These are phyloP conservation scores for Capreolus pygargus DNA, from an alignment of 2,113 vertebrate genomes.

Conservation along the genomic window DNA sequence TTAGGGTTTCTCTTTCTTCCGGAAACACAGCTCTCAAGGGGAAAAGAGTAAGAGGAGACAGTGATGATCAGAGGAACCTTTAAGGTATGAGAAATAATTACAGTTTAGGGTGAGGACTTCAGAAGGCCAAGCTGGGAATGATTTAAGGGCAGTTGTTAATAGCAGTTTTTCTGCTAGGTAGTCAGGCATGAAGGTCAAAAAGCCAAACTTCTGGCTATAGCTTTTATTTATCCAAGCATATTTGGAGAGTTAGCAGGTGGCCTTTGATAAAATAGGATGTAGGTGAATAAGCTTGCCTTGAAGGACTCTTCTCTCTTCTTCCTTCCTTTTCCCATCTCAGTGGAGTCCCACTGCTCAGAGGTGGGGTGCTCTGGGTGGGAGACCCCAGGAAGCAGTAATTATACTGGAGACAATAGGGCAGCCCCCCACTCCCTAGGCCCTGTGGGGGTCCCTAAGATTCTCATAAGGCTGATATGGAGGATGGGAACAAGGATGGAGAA, in stretches of 20 bases:
- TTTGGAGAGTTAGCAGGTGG: slow-evolving; percentile 7
- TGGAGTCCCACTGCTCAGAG: neutral
- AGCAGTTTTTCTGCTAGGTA: slow-evolving; percentile 29
- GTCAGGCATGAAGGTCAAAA: slow-evolving; percentile 52
- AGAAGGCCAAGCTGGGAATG: slow-evolving; percentile 30
- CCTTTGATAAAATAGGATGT: slow-evolving; percentile 1
- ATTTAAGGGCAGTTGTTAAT: slow-evolving; percentile 53
- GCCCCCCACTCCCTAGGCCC: fast-evolving
- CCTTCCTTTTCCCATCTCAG: neutral
- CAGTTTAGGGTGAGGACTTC: neutral
- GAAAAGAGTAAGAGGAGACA: neutral
- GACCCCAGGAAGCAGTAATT: neutral
- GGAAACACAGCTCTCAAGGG: neutral
- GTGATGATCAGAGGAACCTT: neutral
- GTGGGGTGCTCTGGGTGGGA: neutral
- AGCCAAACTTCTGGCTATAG: slow-evolving; percentile 11
- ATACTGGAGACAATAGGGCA: fast-evolving
- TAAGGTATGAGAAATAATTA: slow-evolving; percentile 37
- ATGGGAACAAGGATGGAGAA: neutral
- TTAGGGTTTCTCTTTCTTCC: neutral
- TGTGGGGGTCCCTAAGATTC: fast-evolving
- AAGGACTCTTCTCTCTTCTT: neutral
- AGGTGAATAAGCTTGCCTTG: neutral
- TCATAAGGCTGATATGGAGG: neutral
- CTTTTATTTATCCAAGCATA: slow-evolving; percentile 46